Base-by-base conservation (phyloP, 2,888 invertebrate genomes). In the Monopis laevigella region DNA sequence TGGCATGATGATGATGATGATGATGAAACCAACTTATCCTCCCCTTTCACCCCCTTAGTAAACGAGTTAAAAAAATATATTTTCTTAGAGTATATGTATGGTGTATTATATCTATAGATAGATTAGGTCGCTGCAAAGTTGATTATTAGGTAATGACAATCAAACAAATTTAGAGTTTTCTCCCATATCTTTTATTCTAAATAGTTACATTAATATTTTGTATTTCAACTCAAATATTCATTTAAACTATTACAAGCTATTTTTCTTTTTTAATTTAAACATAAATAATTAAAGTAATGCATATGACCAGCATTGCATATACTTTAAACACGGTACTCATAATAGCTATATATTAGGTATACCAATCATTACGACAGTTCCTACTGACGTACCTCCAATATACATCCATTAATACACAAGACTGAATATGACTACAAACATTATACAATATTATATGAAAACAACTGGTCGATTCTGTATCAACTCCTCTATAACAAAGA, bases 191-290 rank as follows among this genome's bases (percentile, higher is more conserved):
- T 78, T 80, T 78, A 80, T 75, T 80, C 80, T 80, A 80, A 77
- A 80, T 80, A n/a, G n/a, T n/a, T n/a, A 80, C 80, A 80, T 80
- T 80, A 78, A 80, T 80, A 77, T 80, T 80, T 65, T 75, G 73
- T 74, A 75, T 73, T 71, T 71, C 77, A 80, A 78, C 77, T 78
- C 74, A 80, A 78, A 75, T 77, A 70, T 72, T 77, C 63, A 73
- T 72, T 78, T 71, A 75, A 77, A 78, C 80, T 80, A 78, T 78
- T 80, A 80, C 71, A 80, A 77, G 80, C 80, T 80, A 80, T 75
- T 71, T 42, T 75, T 71, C 34, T 10, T 21, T 70, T 59, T 62
- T 64, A 61, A 63, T 67, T 60, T 70, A 66, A 77, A 77, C 75
- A 75, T 74, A 78, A 75, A 78, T 71, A 74, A 65, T 19, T 66